These are phyloP conservation scores for Pseudocheirus occidentalis DNA, from an alignment of 2,797 vertebrate genomes.

Conservation along the genomic window DNA sequence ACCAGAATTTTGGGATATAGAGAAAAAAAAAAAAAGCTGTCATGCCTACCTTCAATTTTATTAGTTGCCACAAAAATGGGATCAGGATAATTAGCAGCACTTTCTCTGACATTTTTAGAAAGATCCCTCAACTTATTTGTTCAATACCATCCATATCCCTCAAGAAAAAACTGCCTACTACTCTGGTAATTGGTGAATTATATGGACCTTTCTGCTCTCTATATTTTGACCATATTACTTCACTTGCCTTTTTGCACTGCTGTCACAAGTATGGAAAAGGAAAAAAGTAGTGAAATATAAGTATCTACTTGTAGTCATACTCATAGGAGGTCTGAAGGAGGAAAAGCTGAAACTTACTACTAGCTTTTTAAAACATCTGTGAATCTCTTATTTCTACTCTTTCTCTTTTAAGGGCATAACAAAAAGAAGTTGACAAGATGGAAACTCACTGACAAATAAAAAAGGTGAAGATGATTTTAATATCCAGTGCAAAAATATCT, in stretches of 20 bases:
- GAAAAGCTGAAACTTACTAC: slow-evolving; percentile 39
- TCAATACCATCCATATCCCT: background rate
- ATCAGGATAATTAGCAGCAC: background rate
- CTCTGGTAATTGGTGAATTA: background rate
- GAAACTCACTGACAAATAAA: slow-evolving; percentile 23
- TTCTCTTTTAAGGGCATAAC: background rate
- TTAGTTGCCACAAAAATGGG: background rate
- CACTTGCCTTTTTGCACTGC: background rate
- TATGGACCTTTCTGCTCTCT: background rate
- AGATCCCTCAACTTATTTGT: background rate
- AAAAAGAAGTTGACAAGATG: background rate
- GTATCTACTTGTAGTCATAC: background rate
- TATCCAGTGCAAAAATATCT: background rate
- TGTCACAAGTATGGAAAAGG: slow-evolving; percentile 17
- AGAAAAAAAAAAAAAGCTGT: background rate
- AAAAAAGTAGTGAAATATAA: slow-evolving; percentile 21
- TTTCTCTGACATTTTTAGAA: background rate
- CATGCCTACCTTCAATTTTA: background rate
- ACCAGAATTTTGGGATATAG: background rate
- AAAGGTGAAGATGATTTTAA: slow-evolving; percentile 24
- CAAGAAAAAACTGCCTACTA: slow-evolving; percentile 21
- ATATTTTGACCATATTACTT: slow-evolving; percentile 15
- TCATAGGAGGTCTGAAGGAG: background rate
- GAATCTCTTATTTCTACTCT: background rate
- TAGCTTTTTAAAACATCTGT: background rate